Percentiles rank a stretch among this genome's conserved stretches.
Evolutionary conservation across 2,113 vertebrate genomes (phyloP).

Genomic region (Saguinus imperator): DNA sequence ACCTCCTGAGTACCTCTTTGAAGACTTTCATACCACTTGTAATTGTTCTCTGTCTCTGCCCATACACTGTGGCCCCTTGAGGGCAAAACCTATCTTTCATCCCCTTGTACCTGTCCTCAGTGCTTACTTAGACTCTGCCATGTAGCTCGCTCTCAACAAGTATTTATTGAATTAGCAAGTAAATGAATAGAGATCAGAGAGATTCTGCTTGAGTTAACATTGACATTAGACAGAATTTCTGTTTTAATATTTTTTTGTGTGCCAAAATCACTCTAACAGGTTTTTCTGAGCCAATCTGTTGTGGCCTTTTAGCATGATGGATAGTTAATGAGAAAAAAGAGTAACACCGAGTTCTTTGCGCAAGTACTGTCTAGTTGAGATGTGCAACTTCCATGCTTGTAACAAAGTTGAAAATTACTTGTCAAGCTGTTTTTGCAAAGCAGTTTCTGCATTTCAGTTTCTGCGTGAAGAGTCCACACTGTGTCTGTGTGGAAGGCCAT

Average conservation of each 20-base stretch:
- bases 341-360: not conserved
- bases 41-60: not conserved
- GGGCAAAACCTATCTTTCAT: not conserved
- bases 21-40: accelerated
- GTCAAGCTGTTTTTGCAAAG: not conserved
- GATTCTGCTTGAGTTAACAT: not conserved
- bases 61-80: accelerated
- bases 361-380: not conserved
- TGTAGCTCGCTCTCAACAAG: not conserved
- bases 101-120: too few species aligned
- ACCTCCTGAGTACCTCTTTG: accelerated
- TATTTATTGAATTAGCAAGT: not conserved
- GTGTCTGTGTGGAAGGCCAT: not conserved
- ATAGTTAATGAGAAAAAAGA: not conserved
- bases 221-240: not conserved
- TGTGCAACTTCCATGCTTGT: not conserved
- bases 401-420: not conserved
- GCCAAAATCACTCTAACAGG: not conserved
- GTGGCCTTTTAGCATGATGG: not conserved
- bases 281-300: not conserved
- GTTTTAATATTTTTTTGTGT: not conserved
- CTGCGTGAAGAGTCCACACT: not conserved
- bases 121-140: not conserved
- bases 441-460: not conserved
- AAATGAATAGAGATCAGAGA: not conserved